Conservation (phyloP, 1,140 invertebrate genomes). For the Homalodisca vitripennis region DNA sequence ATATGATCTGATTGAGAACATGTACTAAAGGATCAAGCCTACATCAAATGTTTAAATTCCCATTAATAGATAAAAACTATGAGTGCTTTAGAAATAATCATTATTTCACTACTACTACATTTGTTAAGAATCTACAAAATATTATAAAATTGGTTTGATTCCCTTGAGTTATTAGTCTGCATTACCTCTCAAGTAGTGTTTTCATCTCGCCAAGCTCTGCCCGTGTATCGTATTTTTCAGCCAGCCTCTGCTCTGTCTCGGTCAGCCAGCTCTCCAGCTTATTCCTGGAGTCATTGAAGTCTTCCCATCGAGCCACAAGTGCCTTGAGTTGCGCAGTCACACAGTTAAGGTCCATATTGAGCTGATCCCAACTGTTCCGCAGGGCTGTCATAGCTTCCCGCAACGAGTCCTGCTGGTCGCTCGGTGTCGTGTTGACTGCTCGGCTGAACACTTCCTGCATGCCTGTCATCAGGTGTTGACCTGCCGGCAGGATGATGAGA, state of each 20-base stretch:
- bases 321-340: constrained; percentile 75
- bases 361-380: constrained; percentile 77
- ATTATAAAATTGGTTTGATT: no score
- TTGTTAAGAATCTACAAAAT: no score
- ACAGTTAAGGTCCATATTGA: constrained; percentile 77
- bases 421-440: constrained; percentile 75
- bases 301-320: constrained; percentile 74
- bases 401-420: constrained; percentile 75
- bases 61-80: no score
- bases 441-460: constrained; percentile 82
- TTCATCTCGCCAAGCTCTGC: constrained; percentile 90
- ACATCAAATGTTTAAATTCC: no score
- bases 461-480: constrained; percentile 77
- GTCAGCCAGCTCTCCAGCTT: constrained; percentile 70
- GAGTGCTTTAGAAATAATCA: no score
- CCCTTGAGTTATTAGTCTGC: no score
- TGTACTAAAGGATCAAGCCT: no score
- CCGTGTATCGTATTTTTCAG: constrained; percentile 64
- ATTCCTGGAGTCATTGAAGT: constrained; percentile 69
- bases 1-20: no score
- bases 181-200: constrained; percentile 80
- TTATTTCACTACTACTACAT: no score
- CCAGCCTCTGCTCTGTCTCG: constrained; percentile 58
- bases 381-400: constrained; percentile 67
- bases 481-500: no score